A percentile compares a stretch with the other conserved stretches of the same genome.
Evolutionary conservation across 2,113 vertebrate genomes (phyloP).

Genomic region (Herpailurus yagouaroundi): DNA sequence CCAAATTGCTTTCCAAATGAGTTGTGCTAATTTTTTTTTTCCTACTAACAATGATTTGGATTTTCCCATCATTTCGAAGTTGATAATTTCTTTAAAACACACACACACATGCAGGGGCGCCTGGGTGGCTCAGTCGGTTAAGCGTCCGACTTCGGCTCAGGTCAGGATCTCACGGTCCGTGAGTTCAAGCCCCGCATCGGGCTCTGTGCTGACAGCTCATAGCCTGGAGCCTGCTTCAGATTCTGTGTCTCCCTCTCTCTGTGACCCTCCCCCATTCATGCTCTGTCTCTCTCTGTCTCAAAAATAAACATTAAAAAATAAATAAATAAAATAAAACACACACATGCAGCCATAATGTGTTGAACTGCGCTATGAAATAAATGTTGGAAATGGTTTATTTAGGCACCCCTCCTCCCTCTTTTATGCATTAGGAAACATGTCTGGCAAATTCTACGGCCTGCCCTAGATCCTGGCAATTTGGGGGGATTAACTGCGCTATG

Average conservation of each 20-base stretch:
- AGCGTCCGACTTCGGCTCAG: no score
- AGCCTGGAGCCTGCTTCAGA: no score
- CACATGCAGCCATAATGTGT: slow-evolving; percentile 46
- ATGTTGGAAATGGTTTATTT: neutral
- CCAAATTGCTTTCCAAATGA: slow-evolving; percentile 74
- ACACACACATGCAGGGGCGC: neutral
- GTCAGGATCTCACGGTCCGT: no score
- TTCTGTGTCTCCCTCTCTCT: no score
- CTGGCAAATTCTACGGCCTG: neutral
- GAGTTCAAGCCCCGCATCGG: no score
- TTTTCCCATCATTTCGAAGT: slow-evolving; percentile 59
- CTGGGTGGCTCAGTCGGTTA: no score
- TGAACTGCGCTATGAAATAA: slow-evolving; percentile 14
- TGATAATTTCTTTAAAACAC: slow-evolving; percentile 51
- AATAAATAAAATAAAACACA: neutral
- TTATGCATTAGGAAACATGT: neutral
- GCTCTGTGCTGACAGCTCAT: no score
- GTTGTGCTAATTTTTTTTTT: slow-evolving; percentile 39
- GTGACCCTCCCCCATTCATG: no score
- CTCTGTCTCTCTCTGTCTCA: no score
- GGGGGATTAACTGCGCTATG: neutral
- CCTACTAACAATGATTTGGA: slow-evolving; percentile 43
- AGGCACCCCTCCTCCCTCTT: neutral
- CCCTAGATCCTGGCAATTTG: neutral
- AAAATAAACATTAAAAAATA: no score